phyloP scores from a whole-genome alignment of 1,140 invertebrate species.

The Metopolophium dirhodum region DNA sequence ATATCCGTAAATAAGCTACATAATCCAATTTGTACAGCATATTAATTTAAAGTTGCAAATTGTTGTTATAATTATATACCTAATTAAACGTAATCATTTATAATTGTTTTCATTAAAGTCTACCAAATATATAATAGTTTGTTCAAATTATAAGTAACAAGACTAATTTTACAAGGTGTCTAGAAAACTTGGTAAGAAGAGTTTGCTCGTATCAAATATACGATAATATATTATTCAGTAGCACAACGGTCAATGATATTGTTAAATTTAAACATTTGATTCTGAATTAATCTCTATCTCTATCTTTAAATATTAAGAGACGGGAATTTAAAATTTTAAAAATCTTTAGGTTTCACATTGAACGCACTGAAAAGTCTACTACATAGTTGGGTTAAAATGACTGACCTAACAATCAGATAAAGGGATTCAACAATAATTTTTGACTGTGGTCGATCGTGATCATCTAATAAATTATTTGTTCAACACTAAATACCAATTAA shows the following conservation, averaged over 20 bases:
- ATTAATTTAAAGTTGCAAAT: background rate
- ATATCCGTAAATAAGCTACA: background rate
- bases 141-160: background rate
- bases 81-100: background rate
- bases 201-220: background rate
- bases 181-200: background rate
- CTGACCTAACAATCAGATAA: background rate
- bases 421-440: background rate
- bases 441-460: background rate
- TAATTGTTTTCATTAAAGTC: background rate
- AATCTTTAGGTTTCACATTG: background rate
- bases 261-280: background rate
- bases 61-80: background rate
- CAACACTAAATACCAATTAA: background rate
- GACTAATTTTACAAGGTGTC: background rate
- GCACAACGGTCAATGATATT: slow-evolving; percentile 4
- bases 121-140: background rate
- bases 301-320: background rate
- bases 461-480: background rate
- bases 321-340: background rate
- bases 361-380: background rate
- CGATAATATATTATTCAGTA: background rate
- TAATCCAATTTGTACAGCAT: background rate
- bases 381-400: background rate
- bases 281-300: background rate